phyloP scores from a whole-genome alignment of 2,888 invertebrate species.

The Electrophaes corylata region DNA sequence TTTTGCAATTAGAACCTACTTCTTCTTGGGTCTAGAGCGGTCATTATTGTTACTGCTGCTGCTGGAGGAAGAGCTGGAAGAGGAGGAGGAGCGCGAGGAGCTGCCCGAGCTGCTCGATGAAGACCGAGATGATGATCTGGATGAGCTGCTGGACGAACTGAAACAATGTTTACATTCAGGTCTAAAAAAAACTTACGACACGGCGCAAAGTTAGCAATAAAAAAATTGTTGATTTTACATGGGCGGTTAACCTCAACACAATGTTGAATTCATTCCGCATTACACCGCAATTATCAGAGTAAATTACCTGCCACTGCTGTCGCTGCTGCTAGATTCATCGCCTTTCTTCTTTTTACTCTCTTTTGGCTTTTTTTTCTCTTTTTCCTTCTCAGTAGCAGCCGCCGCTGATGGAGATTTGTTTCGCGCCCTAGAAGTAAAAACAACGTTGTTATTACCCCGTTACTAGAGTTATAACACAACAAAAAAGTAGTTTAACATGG shows the following conservation, averaged over 20 bases:
- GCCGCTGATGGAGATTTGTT: slow-evolving; percentile 89
- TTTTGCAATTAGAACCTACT: slow-evolving; percentile 66
- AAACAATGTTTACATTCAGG: background rate
- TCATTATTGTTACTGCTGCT: slow-evolving; percentile 87
- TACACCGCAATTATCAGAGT: background rate
- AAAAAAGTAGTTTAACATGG: background rate
- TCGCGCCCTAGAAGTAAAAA: slow-evolving; percentile 86
- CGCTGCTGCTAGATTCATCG: slow-evolving; percentile 91
- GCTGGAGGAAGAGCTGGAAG: slow-evolving; percentile 86
- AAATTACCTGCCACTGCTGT: slow-evolving; percentile 88
- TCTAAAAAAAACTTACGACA: background rate
- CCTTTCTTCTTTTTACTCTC: slow-evolving; percentile 86
- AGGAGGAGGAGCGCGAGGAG: slow-evolving; percentile 83
- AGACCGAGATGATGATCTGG: slow-evolving; percentile 90
- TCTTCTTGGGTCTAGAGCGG: slow-evolving; percentile 86
- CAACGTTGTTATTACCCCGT: slow-evolving; percentile 5
- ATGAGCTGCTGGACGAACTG: slow-evolving; percentile 93
- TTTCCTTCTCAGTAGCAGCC: slow-evolving; percentile 84
- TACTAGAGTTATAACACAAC: background rate
- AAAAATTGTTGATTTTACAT: no score
- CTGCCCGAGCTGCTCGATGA: slow-evolving; percentile 90
- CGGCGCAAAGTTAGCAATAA: no score
- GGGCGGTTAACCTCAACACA: slow-evolving; percentile 25
- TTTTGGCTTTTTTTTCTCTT: slow-evolving; percentile 87
- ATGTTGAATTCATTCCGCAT: background rate